A percentile compares a stretch with the other conserved stretches of the same genome.
Conservation (phyloP, 92 coral and sea anemone species). For the Palythoa heliodiscus region DNA sequence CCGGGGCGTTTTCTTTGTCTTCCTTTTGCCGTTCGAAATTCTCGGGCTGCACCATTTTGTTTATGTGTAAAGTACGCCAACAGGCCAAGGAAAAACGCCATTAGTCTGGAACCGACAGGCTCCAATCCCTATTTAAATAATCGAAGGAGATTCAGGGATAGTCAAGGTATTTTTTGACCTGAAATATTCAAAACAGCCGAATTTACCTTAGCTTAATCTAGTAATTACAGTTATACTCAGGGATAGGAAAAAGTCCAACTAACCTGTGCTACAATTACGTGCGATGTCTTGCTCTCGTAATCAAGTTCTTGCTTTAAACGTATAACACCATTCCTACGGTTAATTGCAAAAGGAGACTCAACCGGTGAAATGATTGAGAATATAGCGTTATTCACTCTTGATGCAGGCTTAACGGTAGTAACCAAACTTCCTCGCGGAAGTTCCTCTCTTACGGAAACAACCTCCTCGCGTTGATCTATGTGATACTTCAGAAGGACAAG, state of each 20-base stretch:
- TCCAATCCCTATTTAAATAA: too few species aligned
- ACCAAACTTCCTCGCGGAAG: conserved; percentile 52
- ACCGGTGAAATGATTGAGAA: conserved; percentile 78
- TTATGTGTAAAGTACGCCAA: too few species aligned
- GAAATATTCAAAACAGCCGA: too few species aligned
- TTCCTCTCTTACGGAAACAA: conserved; percentile 63
- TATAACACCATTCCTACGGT: conserved; percentile 62
- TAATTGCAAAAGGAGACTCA: conserved; percentile 65
- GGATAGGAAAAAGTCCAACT: not conserved
- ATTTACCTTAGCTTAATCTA: too few species aligned
- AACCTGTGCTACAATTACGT: conserved; percentile 65
- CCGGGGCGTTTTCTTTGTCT: too few species aligned
- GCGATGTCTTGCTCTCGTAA: conserved; percentile 64
- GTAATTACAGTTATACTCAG: too few species aligned
- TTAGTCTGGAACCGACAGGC: too few species aligned
- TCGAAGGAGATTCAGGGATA: too few species aligned
- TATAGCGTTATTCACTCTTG: conserved; percentile 52
- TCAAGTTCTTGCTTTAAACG: conserved; percentile 62
- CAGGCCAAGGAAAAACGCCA: too few species aligned
- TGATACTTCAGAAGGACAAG: conserved; percentile 84
- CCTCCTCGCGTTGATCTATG: conserved; percentile 53
- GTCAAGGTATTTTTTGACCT: too few species aligned
- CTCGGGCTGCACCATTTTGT: too few species aligned
- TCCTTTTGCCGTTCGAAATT: too few species aligned
- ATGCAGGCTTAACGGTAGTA: conserved; percentile 53